Base-by-base conservation (phyloP, 2,113 vertebrate species). In the Romanogobio albipinnatus region DNA sequence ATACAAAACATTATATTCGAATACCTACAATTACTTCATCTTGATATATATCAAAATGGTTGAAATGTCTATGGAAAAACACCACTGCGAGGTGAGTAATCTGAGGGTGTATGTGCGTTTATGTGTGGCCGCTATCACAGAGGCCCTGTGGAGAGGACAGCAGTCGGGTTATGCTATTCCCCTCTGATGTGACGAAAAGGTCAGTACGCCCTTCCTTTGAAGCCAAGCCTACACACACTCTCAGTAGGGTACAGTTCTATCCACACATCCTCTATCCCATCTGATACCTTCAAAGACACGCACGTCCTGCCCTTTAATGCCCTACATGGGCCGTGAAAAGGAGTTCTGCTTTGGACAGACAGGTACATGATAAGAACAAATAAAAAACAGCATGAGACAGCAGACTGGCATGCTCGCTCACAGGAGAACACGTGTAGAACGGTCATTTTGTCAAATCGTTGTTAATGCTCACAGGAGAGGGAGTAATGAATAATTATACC, bases 221-320 rank as follows among this genome's bases (percentile, higher is more conserved):
- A 87, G 81, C 84, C 26, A 26, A 43, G 75, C 73, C 81, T 68
- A 62, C 76, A 81, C 82, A 81, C 76, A 66, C 51, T 36, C 74
- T 39, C 81, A 73, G 45, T 70, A 68, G 84, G 84, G 84, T 17
- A 61, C 43, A 62, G 26, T 51, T 71, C 85, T 68, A 62, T 66
- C 39, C 85, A 71, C 74, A 70, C 19, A 51, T 68, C 59, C 85
- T 59, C 71, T 61, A 51, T 83, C 66, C 68, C 36, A 84, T 81
- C 74, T 56, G 58, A 81, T 14, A 22, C 43, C 84, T 86, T 87
- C 82, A 87, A 86, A 88, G 87, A 70, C 73, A 70, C 62, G 47
- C 39, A 78, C 73, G 43, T 61, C 61, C 45, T 85, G 80, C 56
- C 87, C 87, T 89, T 91, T 87, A 87, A 87, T 81, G 84, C 78